Evolutionary conservation across 1,140 invertebrate species (phyloP), one percentile per base, ranked within the genome.

Genomic region (Tetraneura akinire): DNA sequence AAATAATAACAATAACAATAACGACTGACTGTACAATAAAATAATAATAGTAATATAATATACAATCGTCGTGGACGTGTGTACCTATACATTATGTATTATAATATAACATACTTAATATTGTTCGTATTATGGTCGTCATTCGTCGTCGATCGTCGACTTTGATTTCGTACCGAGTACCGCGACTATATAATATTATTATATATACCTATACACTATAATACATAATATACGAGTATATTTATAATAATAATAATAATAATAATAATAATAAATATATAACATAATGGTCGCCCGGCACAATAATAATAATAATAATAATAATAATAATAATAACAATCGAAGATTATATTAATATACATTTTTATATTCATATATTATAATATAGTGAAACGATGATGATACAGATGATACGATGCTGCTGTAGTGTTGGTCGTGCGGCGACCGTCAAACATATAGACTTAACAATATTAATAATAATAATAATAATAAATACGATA

Each of bases 1-100:
- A n/a, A n/a, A n/a, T n/a, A n/a, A 64, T 37, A 66, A 68, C 45
- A 68, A 68, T 47, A 68, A 68, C 42, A 68, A 74, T 76, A 76
- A 57, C 73, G 32, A 60, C 73, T 18, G 73, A 18, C 26, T 45
- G 16, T 57, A 57, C 29, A 76, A 57, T 57, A 74, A 37, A 74
- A 74, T 74, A 74, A 74, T 74, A 55, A 73, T 71, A 51, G 53
- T 53, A 53, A 74, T 74, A 74, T n/a, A n/a, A n/a, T n/a, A n/a
- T n/a, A 71, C 26, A 53, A 32, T 53, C 49, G 49, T 73, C 23
- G 49, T 73, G 49, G 47, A 29, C 66, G 70, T 51, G 8, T 37
- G n/a, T n/a, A n/a, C n/a, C n/a, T n/a, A n/a, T n/a, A n/a, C n/a
- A n/a, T n/a, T n/a, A n/a, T n/a, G n/a, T n/a, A n/a, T n/a, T n/a